phyloP scores from a whole-genome alignment of 2,797 vertebrate species.

The Aphelocoma californica region DNA sequence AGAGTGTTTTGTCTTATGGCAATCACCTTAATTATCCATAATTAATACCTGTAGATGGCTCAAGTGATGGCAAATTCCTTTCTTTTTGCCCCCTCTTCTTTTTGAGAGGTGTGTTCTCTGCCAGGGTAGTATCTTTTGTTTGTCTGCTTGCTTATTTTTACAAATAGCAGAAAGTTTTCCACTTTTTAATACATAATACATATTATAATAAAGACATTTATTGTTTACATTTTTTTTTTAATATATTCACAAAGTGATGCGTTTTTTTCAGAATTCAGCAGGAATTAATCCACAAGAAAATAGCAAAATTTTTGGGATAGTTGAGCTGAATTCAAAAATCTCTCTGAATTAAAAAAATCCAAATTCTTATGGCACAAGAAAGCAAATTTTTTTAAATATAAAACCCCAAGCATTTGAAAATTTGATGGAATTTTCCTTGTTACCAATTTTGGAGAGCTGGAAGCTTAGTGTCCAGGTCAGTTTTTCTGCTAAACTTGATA shows the following conservation, averaged over 20 bases:
- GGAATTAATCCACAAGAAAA: neutral
- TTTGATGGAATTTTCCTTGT: neutral
- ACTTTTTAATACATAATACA: neutral
- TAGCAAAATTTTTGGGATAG: neutral
- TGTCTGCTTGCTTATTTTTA: neutral
- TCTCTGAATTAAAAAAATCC: rapidly evolving
- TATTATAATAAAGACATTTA: neutral
- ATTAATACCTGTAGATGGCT: neutral
- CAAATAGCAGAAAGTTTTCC: neutral
- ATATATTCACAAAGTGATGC: neutral
- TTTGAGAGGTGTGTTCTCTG: neutral
- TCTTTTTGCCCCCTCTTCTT: rapidly evolving
- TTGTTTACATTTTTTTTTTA: neutral
- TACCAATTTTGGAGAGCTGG: neutral
- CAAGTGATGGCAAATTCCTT: neutral
- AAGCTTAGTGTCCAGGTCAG: neutral
- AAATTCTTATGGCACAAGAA: neutral
- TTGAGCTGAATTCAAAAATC: neutral
- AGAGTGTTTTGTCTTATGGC: neutral
- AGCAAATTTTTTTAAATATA: neutral
- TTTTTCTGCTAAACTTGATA: neutral
- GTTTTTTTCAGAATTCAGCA: neutral
- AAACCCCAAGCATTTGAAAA: neutral
- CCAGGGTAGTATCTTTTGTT: neutral
- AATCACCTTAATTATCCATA: neutral